Conservation (phyloP, 2,113 vertebrate species). For the Brachyhypopomus occidentalis region DNA sequence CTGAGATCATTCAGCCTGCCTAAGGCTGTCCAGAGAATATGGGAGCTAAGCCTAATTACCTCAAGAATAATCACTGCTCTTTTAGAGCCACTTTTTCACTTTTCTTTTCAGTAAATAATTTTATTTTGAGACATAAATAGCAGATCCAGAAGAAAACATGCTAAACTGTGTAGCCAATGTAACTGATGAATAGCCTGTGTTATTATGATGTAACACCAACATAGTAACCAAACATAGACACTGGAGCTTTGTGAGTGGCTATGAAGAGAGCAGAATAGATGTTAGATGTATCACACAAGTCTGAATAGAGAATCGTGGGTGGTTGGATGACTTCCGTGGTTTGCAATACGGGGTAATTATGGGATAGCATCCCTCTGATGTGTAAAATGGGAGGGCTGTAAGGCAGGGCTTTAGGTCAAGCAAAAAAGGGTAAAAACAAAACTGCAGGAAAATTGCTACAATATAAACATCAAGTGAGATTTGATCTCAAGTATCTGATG, state of each 20-base stretch:
- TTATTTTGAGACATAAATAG: conserved; percentile 32
- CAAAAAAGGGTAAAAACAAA: conserved; percentile 19
- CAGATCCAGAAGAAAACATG: conserved; percentile 9
- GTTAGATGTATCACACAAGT: conserved; percentile 36
- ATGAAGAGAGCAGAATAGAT: conserved; percentile 23
- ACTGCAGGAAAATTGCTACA: not conserved
- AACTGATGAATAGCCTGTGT: conserved; percentile 32
- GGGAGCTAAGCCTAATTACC: conserved; percentile 46
- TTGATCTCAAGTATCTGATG: conserved; percentile 9
- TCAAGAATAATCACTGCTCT: conserved; percentile 47
- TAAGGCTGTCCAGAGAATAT: conserved; percentile 10
- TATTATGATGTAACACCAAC: conserved; percentile 33
- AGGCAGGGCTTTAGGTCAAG: conserved; percentile 28
- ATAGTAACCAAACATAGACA: not conserved
- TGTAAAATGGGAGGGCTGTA: conserved; percentile 40
- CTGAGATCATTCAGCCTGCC: conserved; percentile 9
- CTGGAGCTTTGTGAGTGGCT: conserved; percentile 29
- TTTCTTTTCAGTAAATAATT: conserved; percentile 35
- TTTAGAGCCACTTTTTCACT: not conserved
- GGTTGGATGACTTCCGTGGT: conserved; percentile 34
- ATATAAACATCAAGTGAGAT: conserved; percentile 24
- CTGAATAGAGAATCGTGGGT: conserved; percentile 40
- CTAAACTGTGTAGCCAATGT: not conserved
- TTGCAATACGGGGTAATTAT: conserved; percentile 49
- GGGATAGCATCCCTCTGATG: conserved; percentile 38